Conservation (phyloP, 1,140 invertebrate genomes). For the Brachionus plicatilis region DNA sequence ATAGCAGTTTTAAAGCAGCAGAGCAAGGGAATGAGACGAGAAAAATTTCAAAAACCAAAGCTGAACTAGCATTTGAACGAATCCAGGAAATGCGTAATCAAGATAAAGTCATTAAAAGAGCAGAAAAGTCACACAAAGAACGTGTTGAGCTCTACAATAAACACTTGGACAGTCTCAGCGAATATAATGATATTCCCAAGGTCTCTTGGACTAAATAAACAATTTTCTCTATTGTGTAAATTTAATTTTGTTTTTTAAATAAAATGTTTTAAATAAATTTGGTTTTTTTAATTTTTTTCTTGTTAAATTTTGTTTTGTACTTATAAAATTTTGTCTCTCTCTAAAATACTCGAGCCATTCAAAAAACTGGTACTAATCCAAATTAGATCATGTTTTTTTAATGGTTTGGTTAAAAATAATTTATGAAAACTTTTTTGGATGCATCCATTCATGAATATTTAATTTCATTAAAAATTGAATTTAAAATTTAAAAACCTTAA, state of each 20-base stretch:
- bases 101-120: constrained; percentile 36
- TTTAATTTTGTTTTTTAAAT: neutral
- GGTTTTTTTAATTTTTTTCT: neutral
- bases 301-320: neutral
- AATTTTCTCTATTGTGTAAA: neutral
- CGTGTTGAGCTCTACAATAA: constrained; percentile 32
- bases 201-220: constrained; percentile 41
- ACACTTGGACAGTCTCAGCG: constrained; percentile 31
- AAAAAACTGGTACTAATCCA: too few relatives aligned
- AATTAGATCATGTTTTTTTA: too few relatives aligned
- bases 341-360: too few relatives aligned
- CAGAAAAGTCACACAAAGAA: constrained; percentile 39
- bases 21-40: neutral
- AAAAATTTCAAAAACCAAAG: neutral
- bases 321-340: neutral
- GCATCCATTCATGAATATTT: too few relatives aligned
- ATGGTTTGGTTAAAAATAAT: too few relatives aligned
- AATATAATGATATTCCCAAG: constrained; percentile 41
- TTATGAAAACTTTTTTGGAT: too few relatives aligned
- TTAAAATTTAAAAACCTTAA: too few relatives aligned
- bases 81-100: constrained; percentile 22
- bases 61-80: constrained; percentile 29
- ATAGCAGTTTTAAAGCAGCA: neutral
- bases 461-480: too few relatives aligned
- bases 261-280: neutral